phyloP scores from a whole-genome alignment of 2,113 vertebrate genomes.

The Pollimyrus isidori region DNA sequence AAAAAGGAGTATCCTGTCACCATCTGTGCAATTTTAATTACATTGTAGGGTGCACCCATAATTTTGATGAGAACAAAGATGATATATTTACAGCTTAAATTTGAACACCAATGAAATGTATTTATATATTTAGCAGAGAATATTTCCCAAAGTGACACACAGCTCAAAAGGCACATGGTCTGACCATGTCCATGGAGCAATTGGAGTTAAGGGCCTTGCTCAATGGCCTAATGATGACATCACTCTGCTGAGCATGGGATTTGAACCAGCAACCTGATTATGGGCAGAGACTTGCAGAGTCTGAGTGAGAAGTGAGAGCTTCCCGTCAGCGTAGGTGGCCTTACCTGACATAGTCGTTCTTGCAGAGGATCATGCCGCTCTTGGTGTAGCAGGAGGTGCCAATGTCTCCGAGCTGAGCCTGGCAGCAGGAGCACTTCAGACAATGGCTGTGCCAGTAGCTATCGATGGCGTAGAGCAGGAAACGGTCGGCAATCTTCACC shows the following conservation, averaged over 20 bases:
- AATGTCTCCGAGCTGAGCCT: slow-evolving; percentile 71
- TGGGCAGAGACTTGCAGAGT: background rate
- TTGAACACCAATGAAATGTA: background rate
- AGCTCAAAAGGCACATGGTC: background rate
- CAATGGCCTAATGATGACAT: background rate
- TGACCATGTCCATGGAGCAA: background rate
- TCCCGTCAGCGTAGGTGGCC: background rate
- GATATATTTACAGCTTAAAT: background rate
- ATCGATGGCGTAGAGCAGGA: slow-evolving; percentile 73
- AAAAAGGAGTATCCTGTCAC: slow-evolving; percentile 57
- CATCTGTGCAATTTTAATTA: slow-evolving; percentile 51
- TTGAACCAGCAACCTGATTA: background rate
- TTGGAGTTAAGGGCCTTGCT: background rate
- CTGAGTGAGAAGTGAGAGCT: background rate
- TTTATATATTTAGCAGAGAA: background rate
- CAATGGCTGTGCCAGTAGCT: slow-evolving; percentile 72
- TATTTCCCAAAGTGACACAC: background rate
- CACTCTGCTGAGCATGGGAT: background rate
- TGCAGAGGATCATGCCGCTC: slow-evolving; percentile 72
- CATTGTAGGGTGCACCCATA: slow-evolving; percentile 48
- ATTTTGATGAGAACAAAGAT: background rate
- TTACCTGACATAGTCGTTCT: slow-evolving; percentile 72
- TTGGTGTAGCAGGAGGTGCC: slow-evolving; percentile 73
- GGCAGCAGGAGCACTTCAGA: slow-evolving; percentile 73
- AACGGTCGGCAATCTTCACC: slow-evolving; percentile 66